Conservation (phyloP, 1,140 invertebrate species). For the Panagrolaimus sp. region DNA sequence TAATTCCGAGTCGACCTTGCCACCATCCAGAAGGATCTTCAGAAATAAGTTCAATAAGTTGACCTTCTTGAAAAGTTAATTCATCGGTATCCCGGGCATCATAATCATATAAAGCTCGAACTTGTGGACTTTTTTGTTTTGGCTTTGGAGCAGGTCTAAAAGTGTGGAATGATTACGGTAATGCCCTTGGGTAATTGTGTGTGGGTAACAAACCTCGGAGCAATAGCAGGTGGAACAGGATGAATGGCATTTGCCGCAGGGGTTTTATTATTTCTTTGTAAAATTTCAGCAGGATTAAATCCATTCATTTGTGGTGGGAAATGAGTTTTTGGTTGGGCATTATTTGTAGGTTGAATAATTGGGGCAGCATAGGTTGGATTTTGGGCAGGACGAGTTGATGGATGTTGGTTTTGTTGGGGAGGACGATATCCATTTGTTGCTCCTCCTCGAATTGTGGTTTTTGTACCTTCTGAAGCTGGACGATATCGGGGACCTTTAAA, state of each 20-base stretch:
- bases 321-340: not conserved
- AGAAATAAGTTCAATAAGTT: slow-evolving; percentile 68
- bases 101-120: slow-evolving; percentile 68
- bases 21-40: slow-evolving; percentile 73
- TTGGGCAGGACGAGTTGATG: not conserved
- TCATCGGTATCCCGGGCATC: slow-evolving; percentile 70
- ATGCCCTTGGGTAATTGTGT: too few relatives aligned
- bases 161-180: too few relatives aligned
- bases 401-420: not conserved
- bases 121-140: slow-evolving; percentile 64
- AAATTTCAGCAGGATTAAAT: slow-evolving; percentile 14
- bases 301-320: not conserved
- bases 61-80: slow-evolving; percentile 67
- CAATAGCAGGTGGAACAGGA: slow-evolving; percentile 23
- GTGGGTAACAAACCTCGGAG: slow-evolving; percentile 49
- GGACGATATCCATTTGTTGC: too few relatives aligned
- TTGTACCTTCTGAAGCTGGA: slow-evolving; percentile 30
- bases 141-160: slow-evolving; percentile 46
- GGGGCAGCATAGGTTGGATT: not conserved
- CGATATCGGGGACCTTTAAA: slow-evolving; percentile 40
- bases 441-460: too few relatives aligned
- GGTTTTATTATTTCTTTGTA: not conserved
- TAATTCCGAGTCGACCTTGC: slow-evolving; percentile 66
- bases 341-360: too few relatives aligned
- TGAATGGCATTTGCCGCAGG: slow-evolving; percentile 14